phyloP scores from a whole-genome alignment of 2,113 vertebrate species.

The Mionectes macconnelli region DNA sequence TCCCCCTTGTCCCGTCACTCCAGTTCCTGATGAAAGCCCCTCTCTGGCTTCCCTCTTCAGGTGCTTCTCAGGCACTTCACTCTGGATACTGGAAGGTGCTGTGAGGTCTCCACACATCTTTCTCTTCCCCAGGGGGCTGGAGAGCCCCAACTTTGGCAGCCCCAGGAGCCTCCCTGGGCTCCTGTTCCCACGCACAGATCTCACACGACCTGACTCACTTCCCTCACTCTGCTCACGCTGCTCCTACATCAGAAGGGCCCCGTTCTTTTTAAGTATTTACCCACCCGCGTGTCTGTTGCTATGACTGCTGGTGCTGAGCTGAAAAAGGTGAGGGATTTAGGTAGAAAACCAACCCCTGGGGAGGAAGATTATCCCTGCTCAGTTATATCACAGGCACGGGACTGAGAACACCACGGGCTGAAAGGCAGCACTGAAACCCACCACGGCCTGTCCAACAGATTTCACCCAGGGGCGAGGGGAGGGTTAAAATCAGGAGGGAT shows the following conservation, averaged over 20 bases:
- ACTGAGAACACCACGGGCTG: background rate
- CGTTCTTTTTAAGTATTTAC: background rate
- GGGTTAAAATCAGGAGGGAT: background rate
- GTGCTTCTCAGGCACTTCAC: background rate
- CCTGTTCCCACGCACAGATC: background rate
- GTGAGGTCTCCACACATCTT: background rate
- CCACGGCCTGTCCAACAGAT: background rate
- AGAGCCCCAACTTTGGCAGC: background rate
- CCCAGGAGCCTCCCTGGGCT: background rate
- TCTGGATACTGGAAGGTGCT: background rate
- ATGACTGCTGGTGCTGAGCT: background rate
- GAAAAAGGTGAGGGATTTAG: conserved; percentile 22
- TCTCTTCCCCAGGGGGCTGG: background rate
- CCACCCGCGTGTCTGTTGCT: conserved; percentile 28
- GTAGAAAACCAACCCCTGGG: background rate
- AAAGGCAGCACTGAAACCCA: background rate
- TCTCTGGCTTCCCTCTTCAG: background rate
- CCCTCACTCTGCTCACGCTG: background rate
- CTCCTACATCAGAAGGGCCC: conserved; percentile 21
- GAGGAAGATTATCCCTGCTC: background rate
- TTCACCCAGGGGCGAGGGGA: background rate
- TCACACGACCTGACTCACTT: background rate
- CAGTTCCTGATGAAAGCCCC: background rate
- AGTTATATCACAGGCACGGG: background rate
- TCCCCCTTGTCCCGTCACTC: background rate